Conservation (phyloP, 2,113 vertebrate genomes). For the Pitta sordida region DNA sequence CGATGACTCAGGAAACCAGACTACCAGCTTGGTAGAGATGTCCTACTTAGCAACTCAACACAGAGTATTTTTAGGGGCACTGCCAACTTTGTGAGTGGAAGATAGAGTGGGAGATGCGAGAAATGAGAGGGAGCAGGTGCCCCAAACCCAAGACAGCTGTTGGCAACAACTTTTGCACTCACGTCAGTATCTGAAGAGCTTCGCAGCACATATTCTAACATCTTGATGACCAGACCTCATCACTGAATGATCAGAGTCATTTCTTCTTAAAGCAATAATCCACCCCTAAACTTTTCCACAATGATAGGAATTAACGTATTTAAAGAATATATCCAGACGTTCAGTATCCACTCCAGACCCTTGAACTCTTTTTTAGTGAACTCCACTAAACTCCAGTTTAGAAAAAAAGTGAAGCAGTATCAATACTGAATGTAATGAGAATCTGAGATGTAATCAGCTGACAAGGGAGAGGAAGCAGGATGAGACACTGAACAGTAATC, state of each 20-base stretch:
- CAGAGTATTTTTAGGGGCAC: slow-evolving; percentile 14
- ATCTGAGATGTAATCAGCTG: slow-evolving; percentile 4
- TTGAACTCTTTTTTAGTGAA: slow-evolving; percentile 30
- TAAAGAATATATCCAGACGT: background rate
- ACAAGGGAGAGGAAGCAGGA: background rate
- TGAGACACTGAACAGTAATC: background rate
- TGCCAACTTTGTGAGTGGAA: slow-evolving; percentile 18
- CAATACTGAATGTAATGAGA: slow-evolving; percentile 39
- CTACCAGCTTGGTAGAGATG: background rate
- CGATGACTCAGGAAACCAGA: background rate
- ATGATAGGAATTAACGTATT: slow-evolving; percentile 56
- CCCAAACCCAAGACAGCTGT: slow-evolving; percentile 44
- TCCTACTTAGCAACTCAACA: background rate
- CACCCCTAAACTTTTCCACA: slow-evolving; percentile 54
- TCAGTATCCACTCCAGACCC: background rate
- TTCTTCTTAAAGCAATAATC: slow-evolving; percentile 52
- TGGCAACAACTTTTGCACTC: slow-evolving; percentile 36
- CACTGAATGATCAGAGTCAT: slow-evolving; percentile 45
- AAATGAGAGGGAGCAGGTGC: slow-evolving; percentile 50
- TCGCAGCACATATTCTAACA: slow-evolving; percentile 11
- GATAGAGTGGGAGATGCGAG: slow-evolving; percentile 32
- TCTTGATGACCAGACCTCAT: slow-evolving; percentile 57
- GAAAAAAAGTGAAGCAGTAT: slow-evolving; percentile 30
- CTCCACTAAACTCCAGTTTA: too few relatives aligned
- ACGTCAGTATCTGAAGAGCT: slow-evolving; percentile 29